phyloP scores from a whole-genome alignment of 2,113 vertebrate genomes.

The Tichodroma muraria region DNA sequence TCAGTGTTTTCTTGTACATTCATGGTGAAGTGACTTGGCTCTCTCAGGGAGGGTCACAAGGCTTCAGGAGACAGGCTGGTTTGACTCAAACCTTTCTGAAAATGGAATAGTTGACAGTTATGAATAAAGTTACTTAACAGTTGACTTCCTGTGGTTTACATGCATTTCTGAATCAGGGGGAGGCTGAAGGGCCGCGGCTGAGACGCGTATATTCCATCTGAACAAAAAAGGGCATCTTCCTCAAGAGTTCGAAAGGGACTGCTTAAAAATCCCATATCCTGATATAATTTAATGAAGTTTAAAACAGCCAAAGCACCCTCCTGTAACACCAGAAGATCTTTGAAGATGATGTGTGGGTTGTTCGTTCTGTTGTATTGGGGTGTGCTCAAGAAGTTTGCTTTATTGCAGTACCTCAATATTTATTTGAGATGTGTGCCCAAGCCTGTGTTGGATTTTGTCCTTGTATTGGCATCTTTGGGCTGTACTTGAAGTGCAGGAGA shows the following conservation, averaged over 20 bases:
- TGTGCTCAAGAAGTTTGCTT: background rate
- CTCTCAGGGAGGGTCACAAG: background rate
- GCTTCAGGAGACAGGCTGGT: background rate
- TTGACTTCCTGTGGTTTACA: constrained; percentile 57
- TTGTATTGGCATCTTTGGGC: background rate
- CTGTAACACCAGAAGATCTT: background rate
- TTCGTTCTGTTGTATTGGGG: background rate
- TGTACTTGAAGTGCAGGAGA: background rate
- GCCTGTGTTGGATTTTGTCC: background rate
- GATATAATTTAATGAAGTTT: background rate
- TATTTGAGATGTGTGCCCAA: background rate
- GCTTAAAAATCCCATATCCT: background rate
- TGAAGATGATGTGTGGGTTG: background rate
- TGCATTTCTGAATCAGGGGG: constrained; percentile 31
- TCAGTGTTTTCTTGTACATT: background rate
- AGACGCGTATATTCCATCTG: background rate
- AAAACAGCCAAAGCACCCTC: background rate
- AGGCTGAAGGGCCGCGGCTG: constrained; percentile 9
- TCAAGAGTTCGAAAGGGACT: background rate
- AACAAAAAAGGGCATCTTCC: background rate
- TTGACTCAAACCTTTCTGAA: constrained; percentile 50
- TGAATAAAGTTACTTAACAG: constrained; percentile 59
- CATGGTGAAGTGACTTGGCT: background rate
- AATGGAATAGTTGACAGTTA: constrained; percentile 52
- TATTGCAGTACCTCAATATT: background rate